These are phyloP conservation scores for Pseudochaenichthys georgianus DNA, from an alignment of 2,797 vertebrate genomes.

Conservation along the genomic window DNA sequence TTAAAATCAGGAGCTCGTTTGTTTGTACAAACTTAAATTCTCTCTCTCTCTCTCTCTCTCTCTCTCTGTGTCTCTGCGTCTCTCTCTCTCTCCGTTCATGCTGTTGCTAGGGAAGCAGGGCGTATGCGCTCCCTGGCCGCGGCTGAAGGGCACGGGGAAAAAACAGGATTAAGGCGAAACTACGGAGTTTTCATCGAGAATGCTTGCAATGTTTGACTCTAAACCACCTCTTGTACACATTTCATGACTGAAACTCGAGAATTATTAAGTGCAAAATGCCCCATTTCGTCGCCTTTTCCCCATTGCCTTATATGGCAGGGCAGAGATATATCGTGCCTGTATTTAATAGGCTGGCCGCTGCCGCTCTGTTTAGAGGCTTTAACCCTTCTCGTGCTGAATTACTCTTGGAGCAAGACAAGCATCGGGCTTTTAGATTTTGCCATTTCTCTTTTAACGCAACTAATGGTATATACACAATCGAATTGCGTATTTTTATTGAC, in stretches of 20 bases:
- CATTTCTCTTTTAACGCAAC: not conserved
- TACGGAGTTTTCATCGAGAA: conserved; percentile 40
- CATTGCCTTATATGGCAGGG: conserved; percentile 89
- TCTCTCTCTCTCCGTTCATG: conserved; percentile 61
- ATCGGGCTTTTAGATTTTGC: conserved; percentile 6
- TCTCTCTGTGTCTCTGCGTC: conserved; percentile 26
- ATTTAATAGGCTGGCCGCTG: conserved; percentile 82
- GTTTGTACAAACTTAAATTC: conserved; percentile 70
- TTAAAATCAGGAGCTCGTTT: conserved; percentile 36
- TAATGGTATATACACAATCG: not conserved
- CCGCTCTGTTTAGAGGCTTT: conserved; percentile 79
- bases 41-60: conserved; percentile 33
- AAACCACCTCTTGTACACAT: conserved; percentile 2
- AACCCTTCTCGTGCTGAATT: conserved; percentile 86
- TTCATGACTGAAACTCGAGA: conserved; percentile 50
- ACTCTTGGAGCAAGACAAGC: conserved; percentile 57
- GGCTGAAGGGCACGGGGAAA: conserved; percentile 75
- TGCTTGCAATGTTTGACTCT: not conserved
- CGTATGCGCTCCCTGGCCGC: conserved; percentile 80
- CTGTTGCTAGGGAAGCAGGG: conserved; percentile 85
- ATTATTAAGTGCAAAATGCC: conserved; percentile 43
- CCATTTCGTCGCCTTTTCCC: conserved; percentile 74
- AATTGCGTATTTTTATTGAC: not conserved
- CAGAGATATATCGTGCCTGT: conserved; percentile 82
- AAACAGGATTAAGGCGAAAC: conserved; percentile 50